These are phyloP conservation scores for Ptychoptera albimana DNA, from an alignment of 2,888 invertebrate genomes.

Conservation along the genomic window DNA sequence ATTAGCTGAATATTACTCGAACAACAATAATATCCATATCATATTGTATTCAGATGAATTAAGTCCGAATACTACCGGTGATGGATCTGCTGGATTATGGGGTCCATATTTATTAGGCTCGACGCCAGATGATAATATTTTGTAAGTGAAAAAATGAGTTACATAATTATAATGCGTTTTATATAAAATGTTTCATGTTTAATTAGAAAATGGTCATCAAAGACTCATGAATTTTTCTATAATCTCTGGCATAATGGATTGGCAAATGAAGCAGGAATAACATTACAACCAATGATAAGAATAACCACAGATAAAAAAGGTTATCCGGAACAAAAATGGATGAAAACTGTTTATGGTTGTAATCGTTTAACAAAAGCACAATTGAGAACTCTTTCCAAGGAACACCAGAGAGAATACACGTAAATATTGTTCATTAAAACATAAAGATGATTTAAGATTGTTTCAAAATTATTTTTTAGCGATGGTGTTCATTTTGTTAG, in stretches of 20 bases:
- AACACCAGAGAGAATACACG: conserved; percentile 28
- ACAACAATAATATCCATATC: conserved; percentile 35
- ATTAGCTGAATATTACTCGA: conserved; percentile 36
- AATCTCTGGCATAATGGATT: conserved; percentile 42
- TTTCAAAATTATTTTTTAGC: conserved; percentile 25
- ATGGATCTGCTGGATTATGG: conserved; percentile 66
- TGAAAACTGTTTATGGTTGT: conserved; percentile 31
- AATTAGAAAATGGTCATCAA: conserved; percentile 47
- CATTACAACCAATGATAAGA: conserved; percentile 29
- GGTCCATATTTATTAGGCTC: conserved; percentile 45
- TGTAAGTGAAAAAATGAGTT: conserved; percentile 26
- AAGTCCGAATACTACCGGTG: conserved; percentile 58
- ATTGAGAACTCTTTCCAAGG: conserved; percentile 23
- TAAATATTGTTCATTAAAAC: conserved; percentile 14
- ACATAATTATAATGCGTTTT: background rate
- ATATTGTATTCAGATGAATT: conserved; percentile 49
- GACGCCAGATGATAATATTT: conserved; percentile 36
- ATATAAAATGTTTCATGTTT: background rate
- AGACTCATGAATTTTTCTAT: conserved; percentile 40
- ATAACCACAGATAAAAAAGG: conserved; percentile 20
- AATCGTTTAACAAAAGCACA: conserved; percentile 19
- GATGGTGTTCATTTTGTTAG: conserved; percentile 47
- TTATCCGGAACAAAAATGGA: conserved; percentile 28
- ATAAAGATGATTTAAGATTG: background rate
- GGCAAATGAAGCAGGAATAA: conserved; percentile 32